Conservation (phyloP, 2,113 vertebrate genomes). For the Gymnarchus niloticus region DNA sequence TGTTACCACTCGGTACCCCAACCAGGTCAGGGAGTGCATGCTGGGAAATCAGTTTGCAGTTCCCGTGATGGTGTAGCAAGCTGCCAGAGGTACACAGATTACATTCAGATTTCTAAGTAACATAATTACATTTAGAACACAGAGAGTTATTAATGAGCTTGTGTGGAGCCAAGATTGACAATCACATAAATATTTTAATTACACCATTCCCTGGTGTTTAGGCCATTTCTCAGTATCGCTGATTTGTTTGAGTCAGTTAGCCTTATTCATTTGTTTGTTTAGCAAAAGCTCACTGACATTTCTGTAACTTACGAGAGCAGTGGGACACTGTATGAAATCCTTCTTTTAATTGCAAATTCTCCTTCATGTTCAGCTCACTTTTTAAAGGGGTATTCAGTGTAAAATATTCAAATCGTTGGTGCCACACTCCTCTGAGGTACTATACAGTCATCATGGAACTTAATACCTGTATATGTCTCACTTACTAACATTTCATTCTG, state of each 20-base stretch:
- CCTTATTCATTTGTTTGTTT: background rate
- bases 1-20: too few species aligned
- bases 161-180: background rate
- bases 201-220: background rate
- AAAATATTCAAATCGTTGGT: background rate
- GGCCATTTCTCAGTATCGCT: background rate
- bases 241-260: slow-evolving; percentile 7
- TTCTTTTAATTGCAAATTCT: background rate
- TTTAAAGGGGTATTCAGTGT: background rate
- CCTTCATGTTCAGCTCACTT: background rate
- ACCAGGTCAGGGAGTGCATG: too few species aligned
- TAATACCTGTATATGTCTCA: background rate
- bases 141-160: background rate
- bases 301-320: background rate
- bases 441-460: background rate
- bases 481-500: background rate
- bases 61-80: background rate
- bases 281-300: background rate
- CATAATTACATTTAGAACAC: background rate
- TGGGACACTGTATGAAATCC: background rate
- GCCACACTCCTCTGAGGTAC: background rate
- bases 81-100: background rate
- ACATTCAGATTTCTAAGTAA: background rate
- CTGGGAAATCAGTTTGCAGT: background rate
- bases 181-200: slow-evolving; percentile 1